These are phyloP conservation scores for Xyrauchen texanus DNA, from an alignment of 2,113 vertebrate genomes.

Conservation along the genomic window DNA sequence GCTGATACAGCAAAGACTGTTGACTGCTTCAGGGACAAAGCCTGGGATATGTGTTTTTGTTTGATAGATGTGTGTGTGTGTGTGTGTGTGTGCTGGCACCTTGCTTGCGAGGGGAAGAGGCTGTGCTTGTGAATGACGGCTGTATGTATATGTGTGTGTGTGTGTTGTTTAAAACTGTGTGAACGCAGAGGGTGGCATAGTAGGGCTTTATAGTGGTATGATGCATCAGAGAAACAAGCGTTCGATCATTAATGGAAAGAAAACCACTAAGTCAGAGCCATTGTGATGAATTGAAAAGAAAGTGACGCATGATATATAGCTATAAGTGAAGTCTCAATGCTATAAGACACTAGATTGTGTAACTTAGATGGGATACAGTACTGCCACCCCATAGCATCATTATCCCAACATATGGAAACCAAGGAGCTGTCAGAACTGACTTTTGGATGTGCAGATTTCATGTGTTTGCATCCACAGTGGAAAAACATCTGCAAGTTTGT, in stretches of 20 bases:
- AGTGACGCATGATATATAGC: conserved; percentile 23
- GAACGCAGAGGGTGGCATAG: conserved; percentile 30
- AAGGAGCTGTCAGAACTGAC: neutral
- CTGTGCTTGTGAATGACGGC: conserved; percentile 27
- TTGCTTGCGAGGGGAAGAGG: conserved; percentile 8
- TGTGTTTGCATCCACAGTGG: conserved; percentile 15
- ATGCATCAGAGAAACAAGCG: conserved; percentile 37
- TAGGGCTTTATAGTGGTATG: conserved; percentile 19
- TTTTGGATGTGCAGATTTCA: neutral
- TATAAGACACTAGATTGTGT: neutral
- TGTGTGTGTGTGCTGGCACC: conserved; percentile 32
- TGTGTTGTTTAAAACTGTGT: conserved; percentile 15
- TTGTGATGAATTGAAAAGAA: conserved; percentile 22
- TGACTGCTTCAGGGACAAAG: conserved; percentile 55
- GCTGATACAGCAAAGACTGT: conserved; percentile 57
- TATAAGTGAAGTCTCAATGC: conserved; percentile 12
- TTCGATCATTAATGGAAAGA: conserved; percentile 31
- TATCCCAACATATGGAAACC: conserved; percentile 3
- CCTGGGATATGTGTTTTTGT: conserved; percentile 48
- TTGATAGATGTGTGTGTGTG: conserved; percentile 45
- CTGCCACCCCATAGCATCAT: neutral
- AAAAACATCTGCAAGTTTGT: conserved; percentile 25
- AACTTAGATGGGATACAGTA: conserved; percentile 18
- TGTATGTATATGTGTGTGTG: conserved; percentile 19
- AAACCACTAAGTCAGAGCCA: conserved; percentile 10